Conservation (phyloP, 2,888 invertebrate genomes). For the Pheosia tremula region DNA sequence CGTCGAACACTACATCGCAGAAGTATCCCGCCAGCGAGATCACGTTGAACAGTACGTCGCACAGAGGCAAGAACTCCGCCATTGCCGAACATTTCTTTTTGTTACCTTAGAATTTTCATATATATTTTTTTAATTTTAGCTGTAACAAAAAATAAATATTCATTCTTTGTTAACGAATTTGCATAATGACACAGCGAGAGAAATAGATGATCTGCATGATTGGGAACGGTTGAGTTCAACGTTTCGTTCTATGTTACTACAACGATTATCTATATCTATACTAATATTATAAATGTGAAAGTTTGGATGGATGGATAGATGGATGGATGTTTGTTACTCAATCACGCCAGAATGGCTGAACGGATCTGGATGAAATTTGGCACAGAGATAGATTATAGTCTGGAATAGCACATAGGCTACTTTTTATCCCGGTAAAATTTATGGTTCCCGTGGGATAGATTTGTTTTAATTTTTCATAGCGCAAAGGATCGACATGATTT, state of each 20-base stretch:
- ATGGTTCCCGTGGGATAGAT: no score
- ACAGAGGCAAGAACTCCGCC: conserved; percentile 95
- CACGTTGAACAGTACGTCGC: conserved; percentile 96
- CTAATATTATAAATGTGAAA: no score
- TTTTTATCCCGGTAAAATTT: no score
- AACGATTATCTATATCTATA: no score
- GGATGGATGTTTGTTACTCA: no score
- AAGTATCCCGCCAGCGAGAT: conserved; percentile 95
- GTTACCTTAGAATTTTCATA: conserved; percentile 27
- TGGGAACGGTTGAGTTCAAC: conserved; percentile 23
- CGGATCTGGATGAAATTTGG: no score
- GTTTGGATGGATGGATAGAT: no score
- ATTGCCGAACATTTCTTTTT: conserved; percentile 73
- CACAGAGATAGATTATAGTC: no score
- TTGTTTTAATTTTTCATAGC: no score
- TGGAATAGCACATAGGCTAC: no score
- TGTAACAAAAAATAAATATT: conserved; percentile 7
- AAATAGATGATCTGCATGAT: conserved; percentile 12
- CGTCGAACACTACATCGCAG: conserved; percentile 95
- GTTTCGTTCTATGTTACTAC: conserved; percentile 13
- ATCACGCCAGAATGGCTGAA: no score
- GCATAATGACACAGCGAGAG: neutral
- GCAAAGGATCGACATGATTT: no score
- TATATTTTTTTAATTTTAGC: conserved; percentile 23
- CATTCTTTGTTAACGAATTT: neutral